Conservation (phyloP, 2,888 invertebrate species). For the Ganaspis brasiliensis region DNA sequence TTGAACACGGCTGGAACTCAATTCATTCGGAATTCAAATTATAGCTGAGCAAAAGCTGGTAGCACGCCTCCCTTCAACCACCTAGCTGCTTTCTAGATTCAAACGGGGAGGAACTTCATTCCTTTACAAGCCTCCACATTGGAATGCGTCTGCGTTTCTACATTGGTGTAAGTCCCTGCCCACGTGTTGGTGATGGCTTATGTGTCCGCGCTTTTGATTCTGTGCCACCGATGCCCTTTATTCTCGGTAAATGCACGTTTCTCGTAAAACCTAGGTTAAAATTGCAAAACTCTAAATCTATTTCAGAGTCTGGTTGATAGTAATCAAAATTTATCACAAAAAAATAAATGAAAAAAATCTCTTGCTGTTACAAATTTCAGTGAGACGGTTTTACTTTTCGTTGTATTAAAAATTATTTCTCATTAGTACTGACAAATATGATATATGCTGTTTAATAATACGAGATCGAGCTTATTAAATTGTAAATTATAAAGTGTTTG, state of each 20-base stretch:
- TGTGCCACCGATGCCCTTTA: constrained; percentile 21
- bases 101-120: constrained; percentile 40
- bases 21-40: constrained; percentile 77
- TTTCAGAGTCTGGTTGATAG: not conserved
- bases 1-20: constrained; percentile 70
- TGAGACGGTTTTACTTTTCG: too few relatives aligned
- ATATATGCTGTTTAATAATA: too few relatives aligned
- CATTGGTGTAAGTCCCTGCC: constrained; percentile 8
- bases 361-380: too few relatives aligned
- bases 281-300: constrained; percentile 17
- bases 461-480: too few relatives aligned
- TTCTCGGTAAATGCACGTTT: not conserved
- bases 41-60: constrained; percentile 60
- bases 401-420: too few relatives aligned
- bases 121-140: constrained; percentile 48
- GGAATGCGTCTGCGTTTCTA: constrained; percentile 53
- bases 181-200: constrained; percentile 4
- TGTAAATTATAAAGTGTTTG: too few relatives aligned
- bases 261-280: not conserved
- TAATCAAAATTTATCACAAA: not conserved
- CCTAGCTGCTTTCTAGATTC: constrained; percentile 50
- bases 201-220: constrained; percentile 11
- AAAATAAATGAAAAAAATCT: too few relatives aligned
- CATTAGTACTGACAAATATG: too few relatives aligned
- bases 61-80: constrained; percentile 54